Evolutionary conservation across 2,113 vertebrate genomes (phyloP).

Genomic region (Catharus bicknelli): DNA sequence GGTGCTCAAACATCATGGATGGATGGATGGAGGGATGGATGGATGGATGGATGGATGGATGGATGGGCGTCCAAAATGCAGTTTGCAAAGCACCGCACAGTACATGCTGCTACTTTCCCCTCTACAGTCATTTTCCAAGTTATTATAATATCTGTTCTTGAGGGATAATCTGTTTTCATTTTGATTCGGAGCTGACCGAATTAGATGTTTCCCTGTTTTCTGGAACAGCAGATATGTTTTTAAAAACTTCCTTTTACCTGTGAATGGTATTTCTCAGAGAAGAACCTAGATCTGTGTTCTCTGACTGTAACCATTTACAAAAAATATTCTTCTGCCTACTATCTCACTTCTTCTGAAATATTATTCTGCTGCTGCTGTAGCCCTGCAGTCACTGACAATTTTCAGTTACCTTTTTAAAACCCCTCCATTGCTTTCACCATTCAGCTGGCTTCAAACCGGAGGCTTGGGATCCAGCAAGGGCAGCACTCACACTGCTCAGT

Average conservation of each 20-base stretch:
- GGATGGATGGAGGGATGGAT: rapidly evolving
- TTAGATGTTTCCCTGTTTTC: not conserved
- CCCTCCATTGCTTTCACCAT: not conserved
- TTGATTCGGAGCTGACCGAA: not conserved
- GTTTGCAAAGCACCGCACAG: not conserved
- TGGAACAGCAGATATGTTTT: not conserved
- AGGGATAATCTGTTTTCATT: not conserved
- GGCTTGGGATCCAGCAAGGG: not conserved
- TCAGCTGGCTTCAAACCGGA: not conserved
- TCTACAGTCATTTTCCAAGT: not conserved
- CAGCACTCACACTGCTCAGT: not conserved
- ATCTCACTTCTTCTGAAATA: not conserved
- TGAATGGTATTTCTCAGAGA: not conserved
- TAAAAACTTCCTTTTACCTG: not conserved
- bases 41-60: rapidly evolving
- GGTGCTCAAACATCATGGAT: not conserved
- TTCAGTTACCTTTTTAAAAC: not conserved
- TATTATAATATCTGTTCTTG: not conserved
- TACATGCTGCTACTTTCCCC: not conserved
- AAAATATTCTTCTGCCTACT: not conserved
- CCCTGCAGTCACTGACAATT: not conserved
- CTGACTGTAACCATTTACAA: not conserved
- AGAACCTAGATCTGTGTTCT: not conserved
- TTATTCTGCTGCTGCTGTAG: not conserved
- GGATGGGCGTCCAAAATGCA: rapidly evolving